Evolutionary conservation across 2,797 vertebrate genomes (phyloP).

Genomic region (Peromyscus attwateri): DNA sequence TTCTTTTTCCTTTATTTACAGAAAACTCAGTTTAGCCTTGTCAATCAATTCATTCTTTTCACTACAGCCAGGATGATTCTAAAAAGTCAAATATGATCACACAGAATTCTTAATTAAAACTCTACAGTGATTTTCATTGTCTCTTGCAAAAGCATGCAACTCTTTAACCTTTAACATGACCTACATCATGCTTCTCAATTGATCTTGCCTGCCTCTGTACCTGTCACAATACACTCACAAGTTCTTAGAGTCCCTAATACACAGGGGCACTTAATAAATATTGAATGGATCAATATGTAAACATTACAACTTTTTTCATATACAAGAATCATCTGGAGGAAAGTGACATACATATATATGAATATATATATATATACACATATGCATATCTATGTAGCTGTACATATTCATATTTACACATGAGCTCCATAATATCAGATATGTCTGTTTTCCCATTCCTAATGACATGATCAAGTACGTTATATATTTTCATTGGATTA

Average conservation of each 20-base stretch:
- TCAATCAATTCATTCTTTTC: slow-evolving; percentile 21
- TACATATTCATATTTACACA: not conserved
- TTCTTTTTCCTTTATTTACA: slow-evolving; percentile 1
- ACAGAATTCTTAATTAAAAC: slow-evolving; percentile 62
- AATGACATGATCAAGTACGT: not conserved
- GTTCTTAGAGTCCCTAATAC: not conserved
- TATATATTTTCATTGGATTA: not conserved
- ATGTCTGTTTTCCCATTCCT: not conserved
- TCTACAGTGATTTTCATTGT: not conserved
- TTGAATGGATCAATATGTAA: not conserved
- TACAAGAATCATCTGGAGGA: not conserved
- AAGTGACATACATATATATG: not conserved
- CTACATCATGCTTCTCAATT: not conserved
- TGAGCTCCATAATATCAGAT: not conserved
- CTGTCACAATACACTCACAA: not conserved
- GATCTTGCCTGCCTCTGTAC: not conserved
- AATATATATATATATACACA: not conserved
- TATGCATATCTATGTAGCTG: not conserved
- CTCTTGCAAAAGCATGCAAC: not conserved
- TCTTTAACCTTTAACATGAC: slow-evolving; percentile 18
- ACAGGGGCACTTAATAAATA: not conserved
- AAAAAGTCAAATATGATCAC: slow-evolving; percentile 58
- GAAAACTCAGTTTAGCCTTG: not conserved
- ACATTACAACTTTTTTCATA: not conserved
- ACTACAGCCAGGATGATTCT: not conserved